A percentile compares a stretch with the other conserved stretches of the same genome.
Conservation (phyloP, 2,888 invertebrate species). For the Andrena minutula region DNA sequence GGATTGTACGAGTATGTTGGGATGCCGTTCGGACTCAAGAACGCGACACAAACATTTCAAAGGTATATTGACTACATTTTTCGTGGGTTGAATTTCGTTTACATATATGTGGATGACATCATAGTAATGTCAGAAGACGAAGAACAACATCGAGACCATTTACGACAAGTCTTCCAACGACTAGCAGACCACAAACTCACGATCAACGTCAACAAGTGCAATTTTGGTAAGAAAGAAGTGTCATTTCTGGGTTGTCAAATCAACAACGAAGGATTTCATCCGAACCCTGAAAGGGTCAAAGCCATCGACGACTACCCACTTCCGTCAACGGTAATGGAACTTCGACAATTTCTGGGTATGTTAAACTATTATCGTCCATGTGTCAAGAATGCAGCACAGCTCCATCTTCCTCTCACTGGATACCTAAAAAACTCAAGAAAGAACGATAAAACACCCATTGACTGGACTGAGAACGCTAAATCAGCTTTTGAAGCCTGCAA, state of each 20-base stretch:
- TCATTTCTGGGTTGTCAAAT: neutral
- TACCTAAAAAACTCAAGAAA: neutral
- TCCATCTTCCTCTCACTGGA: no score
- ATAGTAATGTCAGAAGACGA: neutral
- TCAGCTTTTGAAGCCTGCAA: conserved; percentile 31
- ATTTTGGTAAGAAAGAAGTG: neutral
- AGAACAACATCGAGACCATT: neutral
- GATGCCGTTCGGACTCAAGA: neutral
- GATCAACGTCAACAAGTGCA: neutral
- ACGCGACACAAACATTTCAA: neutral
- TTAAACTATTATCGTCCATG: neutral
- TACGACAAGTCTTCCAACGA: neutral
- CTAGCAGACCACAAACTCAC: neutral
- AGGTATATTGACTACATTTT: neutral
- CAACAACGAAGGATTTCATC: neutral
- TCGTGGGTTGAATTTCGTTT: neutral
- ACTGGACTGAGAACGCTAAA: neutral
- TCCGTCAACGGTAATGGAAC: neutral
- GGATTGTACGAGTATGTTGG: neutral
- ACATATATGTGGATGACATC: neutral
- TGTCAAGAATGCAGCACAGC: neutral
- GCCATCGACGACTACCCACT: neutral
- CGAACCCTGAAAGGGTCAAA: neutral
- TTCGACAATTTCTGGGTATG: neutral
- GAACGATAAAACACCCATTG: neutral